A percentile compares a stretch with the other conserved stretches of the same genome.
These are phyloP conservation scores for Maconellicoccus hirsutus DNA, from an alignment of 1,140 invertebrate genomes.

Conservation along the genomic window DNA sequence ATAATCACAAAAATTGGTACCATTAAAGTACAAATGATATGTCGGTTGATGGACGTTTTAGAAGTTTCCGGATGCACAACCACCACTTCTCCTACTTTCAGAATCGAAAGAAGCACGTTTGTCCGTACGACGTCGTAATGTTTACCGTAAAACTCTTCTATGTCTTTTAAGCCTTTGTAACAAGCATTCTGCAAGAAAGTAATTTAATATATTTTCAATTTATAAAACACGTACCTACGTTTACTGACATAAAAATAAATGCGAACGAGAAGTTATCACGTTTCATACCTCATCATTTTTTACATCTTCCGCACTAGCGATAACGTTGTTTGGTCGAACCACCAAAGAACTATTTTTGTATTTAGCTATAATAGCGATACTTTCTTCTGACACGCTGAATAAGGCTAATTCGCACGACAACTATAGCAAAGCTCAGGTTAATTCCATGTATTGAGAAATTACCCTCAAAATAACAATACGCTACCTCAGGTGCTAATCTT, in stretches of 20 bases:
- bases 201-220: too few relatives aligned
- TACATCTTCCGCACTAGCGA: not conserved
- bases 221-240: too few relatives aligned
- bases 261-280: too few relatives aligned
- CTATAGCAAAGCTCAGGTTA: not conserved
- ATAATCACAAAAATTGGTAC: conserved; percentile 12
- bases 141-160: not conserved
- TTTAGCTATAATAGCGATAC: not conserved
- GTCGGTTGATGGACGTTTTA: conserved; percentile 8
- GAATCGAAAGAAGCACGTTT: conserved; percentile 60
- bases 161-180: not conserved
- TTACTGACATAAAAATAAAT: not conserved
- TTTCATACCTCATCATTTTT: not conserved
- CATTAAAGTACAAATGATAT: not conserved
- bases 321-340: not conserved
- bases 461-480: not conserved
- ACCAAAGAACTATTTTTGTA: not conserved
- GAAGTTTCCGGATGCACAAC: conserved; percentile 41
- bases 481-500: not conserved
- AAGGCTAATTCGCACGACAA: not conserved
- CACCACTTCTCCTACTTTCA: conserved; percentile 80
- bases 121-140: not conserved
- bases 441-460: not conserved
- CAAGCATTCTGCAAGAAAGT: not conserved
- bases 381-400: not conserved